Evolutionary conservation across 2,113 vertebrate genomes (phyloP).

Genomic region (Pelvicachromis taeniatus): DNA sequence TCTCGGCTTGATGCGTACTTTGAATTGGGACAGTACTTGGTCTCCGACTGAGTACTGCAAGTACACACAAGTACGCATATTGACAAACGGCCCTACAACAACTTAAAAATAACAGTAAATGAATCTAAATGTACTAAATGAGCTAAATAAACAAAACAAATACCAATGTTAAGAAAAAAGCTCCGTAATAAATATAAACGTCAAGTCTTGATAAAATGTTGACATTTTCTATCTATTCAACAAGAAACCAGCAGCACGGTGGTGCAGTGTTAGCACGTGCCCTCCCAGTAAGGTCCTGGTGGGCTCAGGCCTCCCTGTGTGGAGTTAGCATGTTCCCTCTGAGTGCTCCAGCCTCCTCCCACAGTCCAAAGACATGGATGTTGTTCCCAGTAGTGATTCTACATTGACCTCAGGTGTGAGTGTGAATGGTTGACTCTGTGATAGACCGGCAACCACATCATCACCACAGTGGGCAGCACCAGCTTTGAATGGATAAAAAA

Average conservation of each 20-base stretch:
- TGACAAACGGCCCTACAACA: no score
- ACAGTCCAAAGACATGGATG: neutral
- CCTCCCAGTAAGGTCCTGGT: neutral
- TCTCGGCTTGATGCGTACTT: no score
- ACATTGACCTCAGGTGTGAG: neutral
- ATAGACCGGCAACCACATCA: rapidly evolving
- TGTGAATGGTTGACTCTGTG: rapidly evolving
- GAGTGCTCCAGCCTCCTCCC: neutral
- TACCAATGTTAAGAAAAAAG: neutral
- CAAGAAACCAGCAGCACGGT: neutral
- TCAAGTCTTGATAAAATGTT: no score
- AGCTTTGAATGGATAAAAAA: no score
- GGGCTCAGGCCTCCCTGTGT: neutral
- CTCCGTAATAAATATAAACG: neutral
- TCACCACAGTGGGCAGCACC: no score
- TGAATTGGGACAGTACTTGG: no score
- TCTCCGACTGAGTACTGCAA: no score
- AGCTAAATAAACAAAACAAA: neutral
- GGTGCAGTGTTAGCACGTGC: neutral
- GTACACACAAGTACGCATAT: no score
- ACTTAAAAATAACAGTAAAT: neutral
- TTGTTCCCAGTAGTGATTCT: neutral
- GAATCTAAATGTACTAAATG: neutral
- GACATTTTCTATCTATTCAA: neutral
- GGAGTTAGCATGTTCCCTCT: neutral